Evolutionary conservation across 2,888 invertebrate genomes (phyloP).

Genomic region (Rutpela maculata): DNA sequence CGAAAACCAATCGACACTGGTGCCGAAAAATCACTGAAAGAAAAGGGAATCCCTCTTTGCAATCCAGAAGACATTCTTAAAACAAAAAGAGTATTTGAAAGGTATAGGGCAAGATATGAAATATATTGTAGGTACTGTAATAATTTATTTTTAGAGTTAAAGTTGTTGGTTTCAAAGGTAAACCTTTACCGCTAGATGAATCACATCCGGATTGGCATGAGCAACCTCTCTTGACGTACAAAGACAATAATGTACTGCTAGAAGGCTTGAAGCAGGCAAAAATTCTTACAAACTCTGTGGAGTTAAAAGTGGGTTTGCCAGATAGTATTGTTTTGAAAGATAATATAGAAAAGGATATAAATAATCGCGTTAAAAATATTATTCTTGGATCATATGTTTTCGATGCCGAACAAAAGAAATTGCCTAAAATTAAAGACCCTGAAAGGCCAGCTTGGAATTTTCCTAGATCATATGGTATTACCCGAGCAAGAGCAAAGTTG

Average conservation of each 20-base stretch:
- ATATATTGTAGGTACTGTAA: background rate
- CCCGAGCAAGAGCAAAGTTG: slow-evolving; percentile 76
- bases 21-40: slow-evolving; percentile 76
- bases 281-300: slow-evolving; percentile 86
- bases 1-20: slow-evolving; percentile 77
- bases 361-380: slow-evolving; percentile 79
- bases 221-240: slow-evolving; percentile 77
- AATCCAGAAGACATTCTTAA: slow-evolving; percentile 79
- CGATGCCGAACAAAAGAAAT: slow-evolving; percentile 86
- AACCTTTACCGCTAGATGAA: slow-evolving; percentile 74
- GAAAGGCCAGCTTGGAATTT: slow-evolving; percentile 83
- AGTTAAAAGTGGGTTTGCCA: slow-evolving; percentile 79
- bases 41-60: slow-evolving; percentile 78
- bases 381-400: slow-evolving; percentile 81
- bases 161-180: slow-evolving; percentile 74
- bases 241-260: slow-evolving; percentile 80
- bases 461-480: slow-evolving; percentile 85
- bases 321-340: slow-evolving; percentile 76
- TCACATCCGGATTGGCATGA: slow-evolving; percentile 82
- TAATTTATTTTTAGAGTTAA: slow-evolving; percentile 64
- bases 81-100: slow-evolving; percentile 69
- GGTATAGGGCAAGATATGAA: slow-evolving; percentile 52
- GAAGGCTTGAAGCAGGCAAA: slow-evolving; percentile 87
- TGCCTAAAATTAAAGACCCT: slow-evolving; percentile 84
- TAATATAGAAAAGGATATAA: slow-evolving; percentile 74